A percentile compares a stretch with the other conserved stretches of the same genome.
Evolutionary conservation across 2,888 invertebrate species (phyloP).

Genomic region (Merodon equestris): DNA sequence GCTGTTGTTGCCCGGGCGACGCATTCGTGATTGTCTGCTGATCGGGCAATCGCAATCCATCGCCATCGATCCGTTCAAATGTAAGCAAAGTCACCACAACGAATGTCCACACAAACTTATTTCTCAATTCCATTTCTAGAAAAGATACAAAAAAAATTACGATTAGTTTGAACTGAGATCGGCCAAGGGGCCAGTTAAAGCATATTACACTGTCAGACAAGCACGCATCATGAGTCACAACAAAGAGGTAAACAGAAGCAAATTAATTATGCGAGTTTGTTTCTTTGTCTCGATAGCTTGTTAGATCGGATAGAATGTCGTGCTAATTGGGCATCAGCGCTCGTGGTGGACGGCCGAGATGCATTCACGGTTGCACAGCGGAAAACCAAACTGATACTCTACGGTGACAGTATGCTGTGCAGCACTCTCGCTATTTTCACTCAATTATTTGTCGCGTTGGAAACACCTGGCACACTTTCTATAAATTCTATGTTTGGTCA

Average conservation of each 20-base stretch:
- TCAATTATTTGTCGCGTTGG: conserved; percentile 34
- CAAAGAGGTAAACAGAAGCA: conserved; percentile 11
- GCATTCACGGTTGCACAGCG: neutral
- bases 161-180: neutral
- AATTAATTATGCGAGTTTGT: conserved; percentile 1
- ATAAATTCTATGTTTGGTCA: conserved; percentile 49
- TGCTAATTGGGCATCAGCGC: conserved; percentile 27
- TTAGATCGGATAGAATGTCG: conserved; percentile 6
- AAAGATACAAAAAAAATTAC: conserved; percentile 5
- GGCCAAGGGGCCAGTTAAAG: conserved; percentile 1
- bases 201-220: conserved; percentile 30
- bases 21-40: conserved; percentile 70
- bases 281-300: neutral
- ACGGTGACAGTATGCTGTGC: neutral
- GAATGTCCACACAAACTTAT: conserved; percentile 79
- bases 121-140: conserved; percentile 73
- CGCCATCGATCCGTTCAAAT: conserved; percentile 82
- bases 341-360: conserved; percentile 16
- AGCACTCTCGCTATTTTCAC: conserved; percentile 62
- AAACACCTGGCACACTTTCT: conserved; percentile 61
- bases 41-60: conserved; percentile 81
- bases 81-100: conserved; percentile 81
- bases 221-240: conserved; percentile 22
- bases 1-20: conserved; percentile 58
- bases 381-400: neutral